A percentile compares a stretch with the other conserved stretches of the same genome.
These are phyloP conservation scores for Pachliopta kotzebuea DNA, from an alignment of 2,888 invertebrate species.

Conservation along the genomic window DNA sequence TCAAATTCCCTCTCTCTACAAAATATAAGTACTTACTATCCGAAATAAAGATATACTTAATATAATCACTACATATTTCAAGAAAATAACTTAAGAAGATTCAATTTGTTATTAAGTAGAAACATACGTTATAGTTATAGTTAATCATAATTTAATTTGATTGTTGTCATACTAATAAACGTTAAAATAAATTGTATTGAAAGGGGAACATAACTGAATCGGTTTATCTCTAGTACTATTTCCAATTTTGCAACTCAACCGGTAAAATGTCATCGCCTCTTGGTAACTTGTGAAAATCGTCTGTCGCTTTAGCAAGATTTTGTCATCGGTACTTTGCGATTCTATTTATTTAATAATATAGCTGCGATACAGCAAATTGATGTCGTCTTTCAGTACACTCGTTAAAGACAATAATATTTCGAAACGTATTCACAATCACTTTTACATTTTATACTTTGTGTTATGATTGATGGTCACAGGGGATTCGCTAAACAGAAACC, in stretches of 20 bases:
- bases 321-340: slow-evolving; percentile 5
- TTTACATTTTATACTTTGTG: no score
- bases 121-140: neutral
- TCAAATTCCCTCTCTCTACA: no score
- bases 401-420: neutral
- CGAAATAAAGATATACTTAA: no score
- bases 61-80: no score
- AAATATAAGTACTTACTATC: no score
- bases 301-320: slow-evolving; percentile 20
- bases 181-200: neutral
- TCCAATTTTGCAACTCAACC: slow-evolving; percentile 14
- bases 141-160: neutral
- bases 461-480: no score
- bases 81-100: neutral
- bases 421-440: neutral
- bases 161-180: neutral
- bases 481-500: no score
- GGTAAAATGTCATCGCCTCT: slow-evolving; percentile 15
- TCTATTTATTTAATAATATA: slow-evolving; percentile 17
- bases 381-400: slow-evolving; percentile 1
- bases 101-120: neutral
- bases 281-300: slow-evolving; percentile 23
- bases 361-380: slow-evolving; percentile 10
- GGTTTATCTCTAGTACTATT: slow-evolving; percentile 1
- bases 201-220: neutral